phyloP scores from a whole-genome alignment of 2,888 invertebrate genomes.

The Drosophila rubida region DNA sequence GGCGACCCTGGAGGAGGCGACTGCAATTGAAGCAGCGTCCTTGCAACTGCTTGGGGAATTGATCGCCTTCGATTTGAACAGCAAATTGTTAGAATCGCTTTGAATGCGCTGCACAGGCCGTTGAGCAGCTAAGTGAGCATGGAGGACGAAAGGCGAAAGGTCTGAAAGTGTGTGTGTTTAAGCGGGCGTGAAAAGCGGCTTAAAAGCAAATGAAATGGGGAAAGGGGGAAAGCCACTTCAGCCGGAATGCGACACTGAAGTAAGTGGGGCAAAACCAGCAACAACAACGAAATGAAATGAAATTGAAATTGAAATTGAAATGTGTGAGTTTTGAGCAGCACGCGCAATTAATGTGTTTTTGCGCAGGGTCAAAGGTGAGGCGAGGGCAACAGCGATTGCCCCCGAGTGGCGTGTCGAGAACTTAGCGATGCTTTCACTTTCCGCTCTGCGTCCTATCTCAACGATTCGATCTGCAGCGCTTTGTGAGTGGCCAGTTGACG shows the following conservation, averaged over 20 bases:
- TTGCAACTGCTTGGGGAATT: neutral
- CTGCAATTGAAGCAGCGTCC: too few species aligned
- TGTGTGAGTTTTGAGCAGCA: too few species aligned
- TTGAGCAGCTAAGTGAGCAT: constrained; percentile 9
- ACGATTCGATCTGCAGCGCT: constrained; percentile 54
- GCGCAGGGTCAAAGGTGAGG: constrained; percentile 5
- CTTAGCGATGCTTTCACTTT: constrained; percentile 44
- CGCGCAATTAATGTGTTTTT: neutral
- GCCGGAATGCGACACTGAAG: neutral
- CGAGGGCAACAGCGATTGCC: neutral
- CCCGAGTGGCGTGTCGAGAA: constrained; percentile 26
- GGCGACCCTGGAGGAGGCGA: neutral
- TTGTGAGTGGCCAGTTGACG: constrained; percentile 75
- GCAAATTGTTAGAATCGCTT: neutral
- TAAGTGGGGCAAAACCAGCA: neutral
- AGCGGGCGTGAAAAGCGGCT: constrained; percentile 7
- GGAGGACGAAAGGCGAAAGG: constrained; percentile 4
- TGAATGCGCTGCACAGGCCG: neutral
- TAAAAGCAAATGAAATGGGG: neutral
- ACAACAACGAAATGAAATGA: neutral
- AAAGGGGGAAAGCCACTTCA: neutral
- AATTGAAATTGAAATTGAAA: neutral
- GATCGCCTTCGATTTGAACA: too few species aligned
- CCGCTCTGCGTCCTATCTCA: constrained; percentile 43
- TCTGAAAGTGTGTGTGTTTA: constrained; percentile 4